phyloP scores from a whole-genome alignment of 2,113 vertebrate species.

The Dolichallabes microphthalmus region DNA sequence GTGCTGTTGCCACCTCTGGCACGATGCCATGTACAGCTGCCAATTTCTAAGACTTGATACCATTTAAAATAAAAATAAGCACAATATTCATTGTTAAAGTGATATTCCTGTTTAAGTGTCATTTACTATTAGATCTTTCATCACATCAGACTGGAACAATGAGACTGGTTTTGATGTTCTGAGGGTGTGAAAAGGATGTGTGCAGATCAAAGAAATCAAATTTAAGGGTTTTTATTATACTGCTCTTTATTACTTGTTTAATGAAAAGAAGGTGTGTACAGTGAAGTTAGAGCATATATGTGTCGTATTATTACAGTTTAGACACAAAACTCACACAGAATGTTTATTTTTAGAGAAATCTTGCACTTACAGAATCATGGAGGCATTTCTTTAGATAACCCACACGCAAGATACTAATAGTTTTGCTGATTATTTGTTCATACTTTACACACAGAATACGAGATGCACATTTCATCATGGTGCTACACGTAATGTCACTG shows the following conservation, averaged over 20 bases:
- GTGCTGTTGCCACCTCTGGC: constrained; percentile 4
- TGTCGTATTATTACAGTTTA: no score
- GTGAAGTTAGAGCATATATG: constrained; percentile 24
- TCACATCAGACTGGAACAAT: background rate
- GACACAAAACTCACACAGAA: no score
- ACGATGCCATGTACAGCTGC: background rate
- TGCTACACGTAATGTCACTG: no score
- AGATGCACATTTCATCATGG: no score
- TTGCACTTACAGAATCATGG: no score
- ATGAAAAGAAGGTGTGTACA: constrained; percentile 35
- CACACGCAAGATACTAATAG: no score
- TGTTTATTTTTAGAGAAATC: no score
- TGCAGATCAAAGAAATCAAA: background rate
- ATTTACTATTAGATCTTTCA: background rate
- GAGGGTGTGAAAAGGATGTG: background rate
- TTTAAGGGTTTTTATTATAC: constrained; percentile 42
- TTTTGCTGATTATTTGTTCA: no score
- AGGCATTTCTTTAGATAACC: no score
- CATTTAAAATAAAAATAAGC: background rate
- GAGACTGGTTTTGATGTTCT: background rate
- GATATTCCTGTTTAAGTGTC: background rate
- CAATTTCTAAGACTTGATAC: background rate
- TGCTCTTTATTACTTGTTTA: constrained; percentile 30
- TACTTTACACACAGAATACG: no score
- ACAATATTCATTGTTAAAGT: background rate